These are phyloP conservation scores for Timema cristinae DNA, from an alignment of 2,888 invertebrate genomes.

Conservation along the genomic window DNA sequence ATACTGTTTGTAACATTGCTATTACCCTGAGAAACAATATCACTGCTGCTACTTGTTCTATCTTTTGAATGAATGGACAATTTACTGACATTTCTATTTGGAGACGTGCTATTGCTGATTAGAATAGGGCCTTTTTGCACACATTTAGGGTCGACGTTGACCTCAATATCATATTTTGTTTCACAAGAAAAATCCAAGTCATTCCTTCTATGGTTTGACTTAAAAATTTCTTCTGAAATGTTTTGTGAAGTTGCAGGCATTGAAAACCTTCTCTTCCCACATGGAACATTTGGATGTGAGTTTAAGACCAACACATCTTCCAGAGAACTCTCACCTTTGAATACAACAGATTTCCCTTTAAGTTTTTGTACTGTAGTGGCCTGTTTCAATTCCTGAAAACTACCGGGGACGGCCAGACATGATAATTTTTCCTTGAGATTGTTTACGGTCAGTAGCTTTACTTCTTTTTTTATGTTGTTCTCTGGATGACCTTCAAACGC, in stretches of 20 bases:
- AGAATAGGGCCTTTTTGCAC: too few species aligned
- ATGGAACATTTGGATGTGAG: neutral
- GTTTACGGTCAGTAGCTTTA: too few species aligned
- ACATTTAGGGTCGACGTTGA: too few species aligned
- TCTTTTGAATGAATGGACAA: too few species aligned
- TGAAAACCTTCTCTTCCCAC: constrained; percentile 9
- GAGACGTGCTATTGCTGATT: too few species aligned
- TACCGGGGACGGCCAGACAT: constrained; percentile 1
- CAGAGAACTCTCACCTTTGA: constrained; percentile 9
- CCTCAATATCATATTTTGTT: constrained; percentile 8
- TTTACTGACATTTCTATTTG: too few species aligned
- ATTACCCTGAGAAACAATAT: too few species aligned
- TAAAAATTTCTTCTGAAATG: constrained; percentile 8
- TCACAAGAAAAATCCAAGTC: neutral
- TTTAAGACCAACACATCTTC: neutral
- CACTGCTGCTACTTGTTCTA: too few species aligned
- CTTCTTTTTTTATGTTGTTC: too few species aligned
- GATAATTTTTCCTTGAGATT: neutral
- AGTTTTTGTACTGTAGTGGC: neutral
- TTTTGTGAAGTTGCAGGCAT: constrained; percentile 7
- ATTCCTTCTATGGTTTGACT: neutral
- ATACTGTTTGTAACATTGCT: too few species aligned
- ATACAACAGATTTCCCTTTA: constrained; percentile 15
- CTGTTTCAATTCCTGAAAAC: neutral
- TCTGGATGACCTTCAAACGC: too few species aligned